Evolutionary conservation across 2,888 invertebrate genomes (phyloP).

Genomic region (Aleiodes leptofemur): DNA sequence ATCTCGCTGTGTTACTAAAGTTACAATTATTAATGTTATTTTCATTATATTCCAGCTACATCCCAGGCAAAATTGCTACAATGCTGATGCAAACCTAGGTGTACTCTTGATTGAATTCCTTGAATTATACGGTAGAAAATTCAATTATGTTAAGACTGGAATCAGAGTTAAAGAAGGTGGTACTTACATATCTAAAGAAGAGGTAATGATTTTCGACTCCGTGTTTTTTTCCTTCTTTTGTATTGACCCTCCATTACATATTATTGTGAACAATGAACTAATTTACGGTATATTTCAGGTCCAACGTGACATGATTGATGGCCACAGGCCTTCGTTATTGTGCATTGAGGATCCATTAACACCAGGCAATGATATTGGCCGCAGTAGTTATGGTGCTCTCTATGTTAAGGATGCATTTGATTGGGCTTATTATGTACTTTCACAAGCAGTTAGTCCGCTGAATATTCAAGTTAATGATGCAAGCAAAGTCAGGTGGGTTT

Average conservation of each 20-base stretch:
- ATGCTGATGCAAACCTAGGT: slow-evolving; percentile 86
- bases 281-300: slow-evolving; percentile 74
- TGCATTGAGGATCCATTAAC: slow-evolving; percentile 99
- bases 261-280: not conserved
- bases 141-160: slow-evolving; percentile 95
- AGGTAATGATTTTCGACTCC: slow-evolving; percentile 74
- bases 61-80: slow-evolving; percentile 86
- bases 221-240: slow-evolving; percentile 32
- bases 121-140: slow-evolving; percentile 97
- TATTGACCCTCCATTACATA: not conserved
- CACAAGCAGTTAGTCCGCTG: slow-evolving; percentile 83
- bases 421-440: slow-evolving; percentile 92
- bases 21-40: slow-evolving; percentile 1
- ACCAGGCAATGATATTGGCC: slow-evolving; percentile 97
- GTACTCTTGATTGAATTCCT: slow-evolving; percentile 97
- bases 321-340: slow-evolving; percentile 93
- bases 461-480: slow-evolving; percentile 77
- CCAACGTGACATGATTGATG: slow-evolving; percentile 95
- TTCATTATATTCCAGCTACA: slow-evolving; percentile 81
- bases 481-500: slow-evolving; percentile 73
- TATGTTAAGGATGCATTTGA: slow-evolving; percentile 95
- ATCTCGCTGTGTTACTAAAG: no score
- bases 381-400: slow-evolving; percentile 96
- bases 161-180: slow-evolving; percentile 96
- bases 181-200: slow-evolving; percentile 94